These are phyloP conservation scores for Phalacrocorax aristotelis DNA, from an alignment of 2,113 vertebrate genomes.

Conservation along the genomic window DNA sequence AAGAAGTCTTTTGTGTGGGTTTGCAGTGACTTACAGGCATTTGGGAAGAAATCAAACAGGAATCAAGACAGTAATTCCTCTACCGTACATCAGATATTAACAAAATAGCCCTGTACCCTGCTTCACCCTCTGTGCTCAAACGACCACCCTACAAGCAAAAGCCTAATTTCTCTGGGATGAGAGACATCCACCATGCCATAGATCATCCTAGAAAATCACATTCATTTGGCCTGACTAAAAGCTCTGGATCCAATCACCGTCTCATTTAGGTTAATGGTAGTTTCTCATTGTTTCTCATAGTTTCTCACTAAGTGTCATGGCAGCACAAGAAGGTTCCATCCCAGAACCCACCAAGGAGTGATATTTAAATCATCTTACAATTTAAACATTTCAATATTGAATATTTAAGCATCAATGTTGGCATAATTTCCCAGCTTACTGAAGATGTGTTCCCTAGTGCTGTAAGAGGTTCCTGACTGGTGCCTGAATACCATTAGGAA, in stretches of 20 bases:
- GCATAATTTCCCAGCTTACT: background rate
- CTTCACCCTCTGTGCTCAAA: background rate
- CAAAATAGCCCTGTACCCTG: background rate
- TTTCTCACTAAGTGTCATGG: background rate
- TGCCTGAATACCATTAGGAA: background rate
- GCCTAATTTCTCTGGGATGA: background rate
- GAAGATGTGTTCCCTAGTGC: background rate
- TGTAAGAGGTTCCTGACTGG: background rate
- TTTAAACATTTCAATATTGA: background rate
- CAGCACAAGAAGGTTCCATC: background rate
- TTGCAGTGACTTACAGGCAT: slow-evolving; percentile 18
- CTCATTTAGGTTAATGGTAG: background rate
- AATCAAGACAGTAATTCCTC: background rate
- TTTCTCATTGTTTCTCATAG: background rate
- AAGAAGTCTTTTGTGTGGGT: slow-evolving; percentile 61
- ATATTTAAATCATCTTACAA: background rate
- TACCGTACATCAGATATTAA: background rate
- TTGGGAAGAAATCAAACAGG: slow-evolving; percentile 24
- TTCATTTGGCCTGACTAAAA: background rate
- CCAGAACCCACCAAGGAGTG: background rate
- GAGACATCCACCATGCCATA: background rate
- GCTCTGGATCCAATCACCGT: background rate
- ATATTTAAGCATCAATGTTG: background rate
- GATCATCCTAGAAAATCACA: background rate
- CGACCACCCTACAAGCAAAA: background rate